These are phyloP conservation scores for Catharus minimus DNA, from an alignment of 2,113 vertebrate species.

Conservation along the genomic window DNA sequence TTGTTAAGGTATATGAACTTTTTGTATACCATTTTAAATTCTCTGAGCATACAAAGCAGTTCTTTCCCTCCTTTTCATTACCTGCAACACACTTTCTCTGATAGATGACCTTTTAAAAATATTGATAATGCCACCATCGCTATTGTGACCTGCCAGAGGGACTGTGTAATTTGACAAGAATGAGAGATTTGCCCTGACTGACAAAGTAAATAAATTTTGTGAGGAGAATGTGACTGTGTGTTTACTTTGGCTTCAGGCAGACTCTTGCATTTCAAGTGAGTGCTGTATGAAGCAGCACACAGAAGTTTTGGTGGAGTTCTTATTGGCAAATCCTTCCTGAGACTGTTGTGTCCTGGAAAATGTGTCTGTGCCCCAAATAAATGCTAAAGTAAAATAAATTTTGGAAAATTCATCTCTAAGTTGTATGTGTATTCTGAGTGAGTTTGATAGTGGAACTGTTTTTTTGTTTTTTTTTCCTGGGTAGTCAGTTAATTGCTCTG, in stretches of 20 bases:
- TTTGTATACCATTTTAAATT: not conserved
- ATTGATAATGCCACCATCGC: slow-evolving; percentile 41
- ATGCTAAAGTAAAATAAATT: not conserved
- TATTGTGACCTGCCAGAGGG: slow-evolving; percentile 42
- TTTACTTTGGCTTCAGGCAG: slow-evolving; percentile 34
- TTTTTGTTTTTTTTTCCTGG: not conserved
- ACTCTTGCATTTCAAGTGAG: not conserved
- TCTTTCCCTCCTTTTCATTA: slow-evolving; percentile 14
- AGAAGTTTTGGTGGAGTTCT: not conserved
- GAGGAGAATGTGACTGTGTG: not conserved
- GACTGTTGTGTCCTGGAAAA: not conserved
- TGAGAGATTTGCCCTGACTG: slow-evolving; percentile 33
- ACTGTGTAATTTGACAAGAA: slow-evolving; percentile 47
- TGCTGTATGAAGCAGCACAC: not conserved
- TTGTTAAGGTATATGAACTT: not conserved
- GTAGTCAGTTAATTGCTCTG: not conserved
- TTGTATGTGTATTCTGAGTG: not conserved
- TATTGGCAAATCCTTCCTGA: not conserved
- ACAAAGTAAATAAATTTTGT: slow-evolving; percentile 37
- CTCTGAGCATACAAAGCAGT: not conserved
- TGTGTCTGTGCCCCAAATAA: not conserved
- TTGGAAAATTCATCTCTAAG: not conserved
- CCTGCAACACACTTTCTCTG: not conserved
- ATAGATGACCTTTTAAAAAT: slow-evolving; percentile 65
- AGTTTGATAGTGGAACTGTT: not conserved